Conservation (phyloP, 2,113 vertebrate genomes). For the Ictalurus furcatus region DNA sequence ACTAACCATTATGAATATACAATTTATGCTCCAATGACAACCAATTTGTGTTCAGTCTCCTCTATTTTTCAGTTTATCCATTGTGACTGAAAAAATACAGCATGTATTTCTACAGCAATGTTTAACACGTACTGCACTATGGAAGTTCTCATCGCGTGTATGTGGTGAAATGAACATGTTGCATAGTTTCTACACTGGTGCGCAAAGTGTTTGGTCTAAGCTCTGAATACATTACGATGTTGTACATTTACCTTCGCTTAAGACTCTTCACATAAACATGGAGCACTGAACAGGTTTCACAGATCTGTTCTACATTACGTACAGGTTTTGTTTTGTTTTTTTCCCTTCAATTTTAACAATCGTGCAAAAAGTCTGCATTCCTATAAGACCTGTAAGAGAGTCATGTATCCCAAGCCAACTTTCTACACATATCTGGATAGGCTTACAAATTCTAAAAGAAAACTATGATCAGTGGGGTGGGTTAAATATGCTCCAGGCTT, state of each 20-base stretch:
- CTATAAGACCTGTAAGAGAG: neutral
- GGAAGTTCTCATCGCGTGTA: neutral
- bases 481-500: neutral
- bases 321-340: neutral
- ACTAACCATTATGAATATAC: neutral
- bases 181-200: conserved; percentile 72
- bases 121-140: conserved; percentile 24
- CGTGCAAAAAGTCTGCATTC: conserved; percentile 5
- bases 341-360: neutral
- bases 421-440: neutral
- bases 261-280: conserved; percentile 1
- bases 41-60: neutral
- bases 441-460: neutral
- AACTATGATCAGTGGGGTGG: neutral
- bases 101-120: neutral
- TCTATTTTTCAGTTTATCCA: neutral
- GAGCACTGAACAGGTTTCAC: neutral
- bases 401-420: neutral
- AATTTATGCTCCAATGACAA: neutral
- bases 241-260: conserved; percentile 21
- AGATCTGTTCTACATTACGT: neutral
- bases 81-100: neutral
- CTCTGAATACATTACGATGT: conserved; percentile 50
- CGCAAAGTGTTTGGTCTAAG: conserved; percentile 54
- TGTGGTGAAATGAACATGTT: conserved; percentile 56